Conservation (phyloP, 1,140 invertebrate species). For the Ceratosolen fusciceps region DNA sequence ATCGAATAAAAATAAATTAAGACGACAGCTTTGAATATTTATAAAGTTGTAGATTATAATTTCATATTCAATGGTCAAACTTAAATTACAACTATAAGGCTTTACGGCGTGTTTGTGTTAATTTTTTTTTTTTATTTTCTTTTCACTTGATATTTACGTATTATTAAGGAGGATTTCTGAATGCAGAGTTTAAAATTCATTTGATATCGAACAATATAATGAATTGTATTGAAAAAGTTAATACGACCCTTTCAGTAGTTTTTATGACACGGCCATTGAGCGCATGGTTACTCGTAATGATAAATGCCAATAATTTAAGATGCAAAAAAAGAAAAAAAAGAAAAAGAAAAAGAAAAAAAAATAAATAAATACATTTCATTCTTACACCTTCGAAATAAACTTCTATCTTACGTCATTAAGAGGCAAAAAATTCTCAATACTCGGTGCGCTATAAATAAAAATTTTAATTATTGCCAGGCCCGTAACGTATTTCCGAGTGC, state of each 20-base stretch:
- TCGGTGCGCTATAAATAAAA: conserved; percentile 3
- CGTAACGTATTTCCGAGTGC: conserved; percentile 21
- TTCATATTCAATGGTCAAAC: neutral
- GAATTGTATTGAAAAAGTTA: neutral
- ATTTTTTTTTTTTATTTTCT: too few species aligned
- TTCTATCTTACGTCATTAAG: neutral
- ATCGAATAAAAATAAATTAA: neutral
- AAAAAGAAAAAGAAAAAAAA: too few species aligned
- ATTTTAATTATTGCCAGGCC: conserved; percentile 25
- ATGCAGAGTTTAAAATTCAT: neutral
- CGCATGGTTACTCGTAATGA: neutral
- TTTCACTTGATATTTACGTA: too few species aligned
- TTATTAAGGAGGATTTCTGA: too few species aligned
- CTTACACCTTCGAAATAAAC: too few species aligned
- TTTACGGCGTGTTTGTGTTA: too few species aligned
- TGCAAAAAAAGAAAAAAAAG: too few species aligned
- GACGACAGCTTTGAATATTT: neutral
- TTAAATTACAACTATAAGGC: neutral
- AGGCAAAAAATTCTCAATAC: neutral
- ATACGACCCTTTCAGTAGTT: neutral
- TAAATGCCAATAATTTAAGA: neutral
- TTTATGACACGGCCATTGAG: neutral
- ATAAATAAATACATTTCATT: too few species aligned
- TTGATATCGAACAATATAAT: neutral
- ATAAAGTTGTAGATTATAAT: neutral